Conservation (phyloP, 92 coral and sea anemone genomes). For the Diadumene lineata region DNA sequence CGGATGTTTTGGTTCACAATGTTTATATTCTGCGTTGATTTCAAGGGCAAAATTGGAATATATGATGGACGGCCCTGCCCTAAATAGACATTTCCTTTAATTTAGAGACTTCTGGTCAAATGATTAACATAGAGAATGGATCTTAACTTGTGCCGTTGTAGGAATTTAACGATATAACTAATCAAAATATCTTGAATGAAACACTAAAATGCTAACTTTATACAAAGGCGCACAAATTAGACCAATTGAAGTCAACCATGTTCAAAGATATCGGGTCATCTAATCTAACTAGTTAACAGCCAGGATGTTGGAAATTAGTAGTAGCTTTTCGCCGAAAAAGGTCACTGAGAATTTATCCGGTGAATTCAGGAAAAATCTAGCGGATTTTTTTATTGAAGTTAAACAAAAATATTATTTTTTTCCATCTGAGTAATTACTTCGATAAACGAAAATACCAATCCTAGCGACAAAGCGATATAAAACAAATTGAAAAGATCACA, state of each 20-base stretch:
- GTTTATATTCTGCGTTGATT: conserved; percentile 6
- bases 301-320: background rate
- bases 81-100: conserved; percentile 32
- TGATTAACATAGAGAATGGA: conserved; percentile 29
- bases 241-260: background rate
- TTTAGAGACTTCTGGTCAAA: conserved; percentile 31
- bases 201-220: conserved; percentile 54
- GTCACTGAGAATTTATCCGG: background rate
- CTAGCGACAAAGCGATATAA: background rate
- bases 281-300: conserved; percentile 1
- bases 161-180: conserved; percentile 53
- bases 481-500: background rate
- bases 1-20: conserved; percentile 19
- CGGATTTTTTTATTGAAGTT: background rate
- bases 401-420: conserved; percentile 15
- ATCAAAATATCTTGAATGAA: conserved; percentile 50
- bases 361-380: background rate
- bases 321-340: background rate
- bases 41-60: background rate
- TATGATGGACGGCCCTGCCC: background rate
- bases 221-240: conserved; percentile 56
- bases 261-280: background rate
- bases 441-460: conserved; percentile 16
- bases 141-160: conserved; percentile 62
- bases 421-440: conserved; percentile 4